A percentile compares a stretch with the other conserved stretches of the same genome.
Evolutionary conservation across 1,140 invertebrate species (phyloP).

Genomic region (Hyposmocoma kahamanoa): DNA sequence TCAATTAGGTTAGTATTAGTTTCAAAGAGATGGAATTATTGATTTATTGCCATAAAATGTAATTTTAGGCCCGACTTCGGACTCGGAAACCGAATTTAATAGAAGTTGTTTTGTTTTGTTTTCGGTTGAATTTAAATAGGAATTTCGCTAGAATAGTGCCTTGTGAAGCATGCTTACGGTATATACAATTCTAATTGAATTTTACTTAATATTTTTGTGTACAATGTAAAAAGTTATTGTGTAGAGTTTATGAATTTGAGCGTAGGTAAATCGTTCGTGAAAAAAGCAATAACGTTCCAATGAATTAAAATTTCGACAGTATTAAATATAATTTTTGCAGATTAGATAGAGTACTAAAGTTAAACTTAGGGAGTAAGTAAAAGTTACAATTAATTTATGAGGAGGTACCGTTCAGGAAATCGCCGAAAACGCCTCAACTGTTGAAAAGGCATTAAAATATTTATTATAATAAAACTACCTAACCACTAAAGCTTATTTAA

Average conservation of each 20-base stretch:
- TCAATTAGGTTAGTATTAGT: constrained; percentile 22
- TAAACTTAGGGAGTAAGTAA: no score
- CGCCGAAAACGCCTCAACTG: no score
- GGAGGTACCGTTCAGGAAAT: no score
- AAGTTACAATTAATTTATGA: no score
- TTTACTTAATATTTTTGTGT: constrained; percentile 59
- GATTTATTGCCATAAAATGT: constrained; percentile 56
- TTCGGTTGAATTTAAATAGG: constrained; percentile 36
- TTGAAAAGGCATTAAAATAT: no score
- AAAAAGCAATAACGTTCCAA: constrained; percentile 61
- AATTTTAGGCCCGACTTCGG: constrained; percentile 61
- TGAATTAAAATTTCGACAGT: constrained; percentile 44
- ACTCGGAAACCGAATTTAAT: constrained; percentile 67
- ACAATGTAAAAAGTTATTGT: constrained; percentile 34
- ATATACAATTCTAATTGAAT: constrained; percentile 39
- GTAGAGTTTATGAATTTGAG: constrained; percentile 28
- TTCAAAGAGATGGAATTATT: constrained; percentile 41
- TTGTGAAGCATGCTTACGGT: constrained; percentile 67
- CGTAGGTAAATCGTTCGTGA: constrained; percentile 32
- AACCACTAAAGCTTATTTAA: no score
- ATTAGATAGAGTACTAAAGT: no score
- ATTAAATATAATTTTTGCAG: constrained; percentile 33
- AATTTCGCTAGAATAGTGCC: constrained; percentile 71
- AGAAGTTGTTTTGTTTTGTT: constrained; percentile 45
- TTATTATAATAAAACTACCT: no score